Conservation (phyloP, 1,140 invertebrate species). For the Bombus difficillimus region DNA sequence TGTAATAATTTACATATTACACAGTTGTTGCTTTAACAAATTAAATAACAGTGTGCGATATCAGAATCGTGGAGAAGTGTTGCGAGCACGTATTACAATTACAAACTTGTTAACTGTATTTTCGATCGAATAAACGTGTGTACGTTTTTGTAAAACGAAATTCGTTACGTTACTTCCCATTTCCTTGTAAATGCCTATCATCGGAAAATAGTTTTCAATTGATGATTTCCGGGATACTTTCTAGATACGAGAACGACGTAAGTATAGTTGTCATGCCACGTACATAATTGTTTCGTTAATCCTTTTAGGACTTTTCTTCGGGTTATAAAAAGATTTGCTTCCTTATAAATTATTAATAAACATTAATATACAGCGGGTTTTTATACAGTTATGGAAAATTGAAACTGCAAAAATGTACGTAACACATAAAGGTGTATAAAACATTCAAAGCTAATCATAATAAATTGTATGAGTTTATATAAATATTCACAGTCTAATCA, state of each 20-base stretch:
- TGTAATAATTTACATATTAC: background rate
- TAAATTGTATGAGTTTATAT: background rate
- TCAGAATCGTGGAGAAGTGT: background rate
- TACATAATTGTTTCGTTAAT: background rate
- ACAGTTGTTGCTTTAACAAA: background rate
- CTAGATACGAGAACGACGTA: background rate
- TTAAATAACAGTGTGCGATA: background rate
- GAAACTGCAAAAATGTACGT: background rate
- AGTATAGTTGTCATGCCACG: background rate
- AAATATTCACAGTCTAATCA: background rate
- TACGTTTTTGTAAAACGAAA: background rate
- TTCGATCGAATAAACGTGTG: background rate
- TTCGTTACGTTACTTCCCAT: no score
- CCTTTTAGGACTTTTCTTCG: no score
- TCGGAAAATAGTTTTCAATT: background rate
- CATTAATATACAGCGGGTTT: background rate
- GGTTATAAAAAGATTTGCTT: background rate
- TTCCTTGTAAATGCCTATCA: background rate
- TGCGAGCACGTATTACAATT: background rate
- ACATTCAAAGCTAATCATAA: background rate
- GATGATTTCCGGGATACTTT: background rate
- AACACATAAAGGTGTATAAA: background rate
- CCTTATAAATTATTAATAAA: background rate
- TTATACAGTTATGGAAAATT: background rate
- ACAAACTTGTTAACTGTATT: background rate